Evolutionary conservation across 2,888 invertebrate species (phyloP).

Genomic region (Napeogenes sylphis): DNA sequence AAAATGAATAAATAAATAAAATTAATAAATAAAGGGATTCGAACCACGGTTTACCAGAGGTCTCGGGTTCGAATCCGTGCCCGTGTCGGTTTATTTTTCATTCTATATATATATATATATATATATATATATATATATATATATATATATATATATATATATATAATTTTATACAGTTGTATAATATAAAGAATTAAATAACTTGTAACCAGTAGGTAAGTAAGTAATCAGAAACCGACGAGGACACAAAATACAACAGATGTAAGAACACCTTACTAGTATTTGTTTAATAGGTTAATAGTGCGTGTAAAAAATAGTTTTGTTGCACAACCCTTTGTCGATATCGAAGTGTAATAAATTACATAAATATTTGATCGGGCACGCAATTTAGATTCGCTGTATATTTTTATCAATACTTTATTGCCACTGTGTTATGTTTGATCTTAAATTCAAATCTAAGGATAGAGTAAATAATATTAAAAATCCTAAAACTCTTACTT

Average conservation of each 20-base stretch:
- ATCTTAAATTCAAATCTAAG: no score
- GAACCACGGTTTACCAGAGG: no score
- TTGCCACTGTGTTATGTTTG: not conserved
- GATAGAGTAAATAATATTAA: no score
- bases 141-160: constrained; percentile 7
- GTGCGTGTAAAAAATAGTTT: constrained; percentile 58
- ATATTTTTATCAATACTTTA: constrained; percentile 13
- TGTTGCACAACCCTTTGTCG: constrained; percentile 63
- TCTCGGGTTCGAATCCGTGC: no score
- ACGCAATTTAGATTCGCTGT: constrained; percentile 42
- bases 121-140: constrained; percentile 1
- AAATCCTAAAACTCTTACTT: no score
- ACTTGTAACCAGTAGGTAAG: no score
- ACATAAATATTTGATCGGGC: constrained; percentile 69
- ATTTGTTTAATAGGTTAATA: constrained; percentile 62
- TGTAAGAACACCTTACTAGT: constrained; percentile 25
- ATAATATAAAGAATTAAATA: constrained; percentile 15
- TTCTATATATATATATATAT: not conserved
- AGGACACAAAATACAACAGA: constrained; percentile 19
- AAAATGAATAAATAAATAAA: no score
- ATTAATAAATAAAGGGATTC: no score
- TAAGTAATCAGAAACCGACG: no score
- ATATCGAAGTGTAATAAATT: constrained; percentile 69
- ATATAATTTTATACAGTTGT: constrained; percentile 32
- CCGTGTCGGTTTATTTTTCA: no score